These are phyloP conservation scores for Pyrgilauda ruficollis DNA, from an alignment of 2,113 vertebrate genomes.

Conservation along the genomic window DNA sequence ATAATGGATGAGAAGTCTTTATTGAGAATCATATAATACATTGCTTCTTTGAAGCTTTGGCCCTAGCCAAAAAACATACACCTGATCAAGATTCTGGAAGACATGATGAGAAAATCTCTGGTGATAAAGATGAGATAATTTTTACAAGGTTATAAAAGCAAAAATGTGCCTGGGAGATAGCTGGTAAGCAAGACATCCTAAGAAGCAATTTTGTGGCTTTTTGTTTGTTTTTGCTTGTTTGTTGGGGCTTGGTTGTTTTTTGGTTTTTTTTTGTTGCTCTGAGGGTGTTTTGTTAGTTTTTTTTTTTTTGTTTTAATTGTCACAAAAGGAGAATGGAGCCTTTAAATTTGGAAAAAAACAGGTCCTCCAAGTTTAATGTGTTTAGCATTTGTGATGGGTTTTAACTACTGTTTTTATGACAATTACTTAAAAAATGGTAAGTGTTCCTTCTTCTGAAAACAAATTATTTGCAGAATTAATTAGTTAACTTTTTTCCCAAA, in stretches of 20 bases:
- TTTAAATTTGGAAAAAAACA: not conserved
- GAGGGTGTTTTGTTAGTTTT: fast-evolving
- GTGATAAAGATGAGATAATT: not conserved
- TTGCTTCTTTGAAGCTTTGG: not conserved
- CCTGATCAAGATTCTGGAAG: not conserved
- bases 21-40: not conserved
- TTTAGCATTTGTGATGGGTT: not conserved
- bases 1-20: not conserved
- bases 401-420: not conserved
- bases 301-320: not conserved
- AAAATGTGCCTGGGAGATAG: not conserved
- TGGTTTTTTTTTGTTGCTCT: not conserved
- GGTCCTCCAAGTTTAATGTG: not conserved
- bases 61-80: not conserved
- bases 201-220: not conserved
- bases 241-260: not conserved
- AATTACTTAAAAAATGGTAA: not conserved
- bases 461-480: not conserved
- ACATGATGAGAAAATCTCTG: not conserved
- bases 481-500: not conserved
- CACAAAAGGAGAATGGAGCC: not conserved
- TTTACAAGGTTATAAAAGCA: not conserved
- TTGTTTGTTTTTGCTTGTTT: fast-evolving
- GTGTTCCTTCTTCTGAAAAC: not conserved
- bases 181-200: not conserved